phyloP scores from a whole-genome alignment of 2,113 vertebrate genomes.

The Atrichornis clamosus region DNA sequence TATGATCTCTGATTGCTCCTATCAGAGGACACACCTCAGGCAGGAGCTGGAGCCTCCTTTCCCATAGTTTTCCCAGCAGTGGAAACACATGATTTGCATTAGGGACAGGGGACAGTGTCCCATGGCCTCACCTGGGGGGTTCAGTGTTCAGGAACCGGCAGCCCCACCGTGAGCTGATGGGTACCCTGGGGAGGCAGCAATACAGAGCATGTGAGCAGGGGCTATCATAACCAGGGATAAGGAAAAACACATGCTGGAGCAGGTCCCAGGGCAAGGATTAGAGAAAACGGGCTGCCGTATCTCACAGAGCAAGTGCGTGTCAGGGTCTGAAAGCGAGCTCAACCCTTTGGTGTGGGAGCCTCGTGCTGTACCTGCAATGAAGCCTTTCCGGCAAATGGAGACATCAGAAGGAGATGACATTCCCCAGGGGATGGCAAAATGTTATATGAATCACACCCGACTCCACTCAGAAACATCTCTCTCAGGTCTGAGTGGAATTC shows the following conservation, averaged over 20 bases:
- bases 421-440: conserved; percentile 26
- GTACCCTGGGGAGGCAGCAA: not conserved
- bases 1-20: not conserved
- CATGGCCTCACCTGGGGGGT: not conserved
- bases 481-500: conserved; percentile 27
- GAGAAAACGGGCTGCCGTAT: not conserved
- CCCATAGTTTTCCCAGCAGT: not conserved
- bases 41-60: not conserved
- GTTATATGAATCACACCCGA: conserved; percentile 1
- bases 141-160: not conserved
- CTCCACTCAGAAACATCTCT: conserved; percentile 29
- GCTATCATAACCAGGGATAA: not conserved
- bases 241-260: not conserved
- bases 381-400: conserved; percentile 33
- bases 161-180: fast-evolving
- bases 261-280: not conserved
- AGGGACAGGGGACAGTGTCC: not conserved
- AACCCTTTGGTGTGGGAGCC: not conserved
- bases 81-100: not conserved
- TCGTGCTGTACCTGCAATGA: not conserved
- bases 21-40: not conserved
- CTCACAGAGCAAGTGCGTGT: not conserved
- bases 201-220: not conserved
- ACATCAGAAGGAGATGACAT: conserved; percentile 20
- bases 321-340: not conserved